These are phyloP conservation scores for Poecilia wingei DNA, from an alignment of 2,797 vertebrate genomes.

Conservation along the genomic window DNA sequence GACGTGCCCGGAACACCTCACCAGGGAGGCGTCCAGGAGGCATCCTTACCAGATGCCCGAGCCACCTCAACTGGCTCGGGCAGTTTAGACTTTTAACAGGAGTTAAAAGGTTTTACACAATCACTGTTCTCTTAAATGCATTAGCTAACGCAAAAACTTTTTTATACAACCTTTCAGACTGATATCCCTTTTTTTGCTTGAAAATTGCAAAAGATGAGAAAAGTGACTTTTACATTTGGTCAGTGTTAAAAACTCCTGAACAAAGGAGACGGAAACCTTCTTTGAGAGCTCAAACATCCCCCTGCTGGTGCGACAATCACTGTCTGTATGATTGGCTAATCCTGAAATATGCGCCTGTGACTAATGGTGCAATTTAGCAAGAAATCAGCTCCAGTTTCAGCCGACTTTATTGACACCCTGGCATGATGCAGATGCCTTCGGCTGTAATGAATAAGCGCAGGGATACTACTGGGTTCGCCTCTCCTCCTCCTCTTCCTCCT, in stretches of 20 bases:
- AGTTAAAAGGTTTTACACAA: neutral
- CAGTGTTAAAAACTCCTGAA: neutral
- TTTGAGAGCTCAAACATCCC: neutral
- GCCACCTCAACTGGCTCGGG: too few relatives aligned
- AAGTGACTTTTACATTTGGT: neutral
- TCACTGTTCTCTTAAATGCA: neutral
- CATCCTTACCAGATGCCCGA: too few relatives aligned
- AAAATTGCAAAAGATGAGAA: neutral
- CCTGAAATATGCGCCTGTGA: conserved; percentile 90
- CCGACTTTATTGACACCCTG: conserved; percentile 86
- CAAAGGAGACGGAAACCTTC: neutral
- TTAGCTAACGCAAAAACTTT: neutral
- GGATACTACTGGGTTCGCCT: conserved; percentile 55
- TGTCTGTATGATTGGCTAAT: conserved; percentile 78
- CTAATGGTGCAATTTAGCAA: conserved; percentile 99
- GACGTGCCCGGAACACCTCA: too few relatives aligned
- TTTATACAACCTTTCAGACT: neutral
- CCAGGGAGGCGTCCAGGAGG: too few relatives aligned
- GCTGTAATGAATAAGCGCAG: conserved; percentile 88
- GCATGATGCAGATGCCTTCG: conserved; percentile 87
- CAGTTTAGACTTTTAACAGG: neutral
- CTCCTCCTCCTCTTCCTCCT: conserved; percentile 54
- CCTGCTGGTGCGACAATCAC: conserved; percentile 68
- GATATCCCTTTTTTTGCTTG: neutral
- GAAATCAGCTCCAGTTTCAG: conserved; percentile 98